Base-by-base conservation (phyloP, 2,888 invertebrate species). In the Temnothorax rugatulus region DNA sequence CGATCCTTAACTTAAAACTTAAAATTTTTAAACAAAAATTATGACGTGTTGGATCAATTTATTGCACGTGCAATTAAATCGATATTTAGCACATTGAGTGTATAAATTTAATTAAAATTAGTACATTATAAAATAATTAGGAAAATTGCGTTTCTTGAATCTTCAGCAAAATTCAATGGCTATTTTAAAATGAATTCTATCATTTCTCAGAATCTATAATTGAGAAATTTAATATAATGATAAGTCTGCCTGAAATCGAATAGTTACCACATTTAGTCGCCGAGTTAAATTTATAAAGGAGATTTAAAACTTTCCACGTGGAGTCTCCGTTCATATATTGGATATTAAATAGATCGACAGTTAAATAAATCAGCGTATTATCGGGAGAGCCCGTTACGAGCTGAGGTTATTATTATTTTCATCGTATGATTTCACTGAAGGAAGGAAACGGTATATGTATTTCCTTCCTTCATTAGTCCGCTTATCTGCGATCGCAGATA, bases 351-450 rank as follows among this genome's bases (percentile, higher is more conserved):
- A 59, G 47, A 59, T 44, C 21, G 44, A 21, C 9, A 47, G 13
- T 64, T 52, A 38, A 52, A 59, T 71, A 59, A 59, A 41, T 73
- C 54, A 54, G 15, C 59, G 8, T 73, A 47, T 21, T 59, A 59
- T 73, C 34, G 47, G 25, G 47, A 38, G 25, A 38, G 11, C 15
- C 13, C 9, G 66, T 15, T 29, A 29, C 4, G 29, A 29, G 21
- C 11, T 13, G 8, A 38, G 44, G 69, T 44, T 69, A 73, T 81
- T 52, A 76, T 52, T 81, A 81, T 73, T 47, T 47, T 59, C n/a
- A 21, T 8, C 15, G 13, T 54, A 41, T n/a, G 5, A 41, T 29
- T 18, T 59, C 21, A 21, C 47, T 25, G 25, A 34, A 34, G 21
- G 71, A 71, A 34, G 44, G 34, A 71, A 59, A 61, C 5, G 9